Evolutionary conservation across 2,113 vertebrate genomes (phyloP), one percentile per base, ranked within the genome.

Genomic region (Oxyura jamaicensis): DNA sequence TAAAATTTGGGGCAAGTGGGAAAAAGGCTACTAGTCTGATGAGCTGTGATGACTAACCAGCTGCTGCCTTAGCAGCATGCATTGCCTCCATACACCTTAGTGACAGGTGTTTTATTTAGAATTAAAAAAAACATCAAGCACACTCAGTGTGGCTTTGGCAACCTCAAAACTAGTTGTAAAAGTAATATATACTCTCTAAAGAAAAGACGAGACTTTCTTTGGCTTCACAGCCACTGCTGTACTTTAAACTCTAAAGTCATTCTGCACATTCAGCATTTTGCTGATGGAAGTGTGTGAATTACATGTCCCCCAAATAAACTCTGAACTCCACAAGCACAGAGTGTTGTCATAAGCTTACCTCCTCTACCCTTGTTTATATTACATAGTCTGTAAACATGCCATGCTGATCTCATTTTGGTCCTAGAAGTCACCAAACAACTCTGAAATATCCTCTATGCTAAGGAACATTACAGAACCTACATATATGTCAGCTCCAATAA

Each of bases 1-100:
- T 6, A 11, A 87, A 77, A 19, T 2, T 6, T 17, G 4, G 5
- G 55, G 33, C 0, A 3, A 89, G 52, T 4, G 10, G 33, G 50
- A 76, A 33, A 42, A 67, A 82, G 58, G 17, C 33, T 35, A 3
- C 1, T 1, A 77, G 20, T 74, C 13, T 75, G 21, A 42, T 26
- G 31, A 86, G 72, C 56, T 33, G 75, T 63, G 23, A 56, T 65
- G 58, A 44, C 26, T 46, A 53, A 29, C 1, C 39, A 79, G 66
- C 5, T 36, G n/a, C 55, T 71, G 42, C 84, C n/a, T 68, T 17
- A 60, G 52, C 67, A 59, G 13, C 33, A 13, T 1, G 6, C 33
- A 39, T 11, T 85, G 36, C 59, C 73, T 76, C 20, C 1, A 25
- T 5, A 3, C 65, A 74, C 35, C 31, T 46, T 3, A 11, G 35